These are phyloP conservation scores for Spilogale gracilis DNA, from an alignment of 2,113 vertebrate genomes.

Conservation along the genomic window DNA sequence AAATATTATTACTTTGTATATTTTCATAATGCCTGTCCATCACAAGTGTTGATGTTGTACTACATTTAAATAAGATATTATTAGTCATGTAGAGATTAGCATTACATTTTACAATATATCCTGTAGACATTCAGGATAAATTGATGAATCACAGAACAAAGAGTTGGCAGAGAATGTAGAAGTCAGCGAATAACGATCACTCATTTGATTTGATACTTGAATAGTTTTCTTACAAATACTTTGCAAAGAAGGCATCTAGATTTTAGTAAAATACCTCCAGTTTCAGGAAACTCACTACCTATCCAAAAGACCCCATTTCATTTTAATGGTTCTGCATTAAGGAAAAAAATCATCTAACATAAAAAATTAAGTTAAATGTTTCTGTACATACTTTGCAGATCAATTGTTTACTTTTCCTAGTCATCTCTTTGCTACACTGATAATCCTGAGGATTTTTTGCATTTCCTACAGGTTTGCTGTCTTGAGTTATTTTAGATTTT, in stretches of 20 bases:
- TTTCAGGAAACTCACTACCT: neutral
- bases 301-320: neutral
- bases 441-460: neutral
- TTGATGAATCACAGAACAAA: neutral
- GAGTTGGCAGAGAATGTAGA: neutral
- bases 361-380: constrained; percentile 44
- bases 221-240: neutral
- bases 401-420: constrained; percentile 18
- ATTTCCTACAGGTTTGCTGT: constrained; percentile 40
- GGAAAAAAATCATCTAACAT: neutral
- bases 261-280: neutral
- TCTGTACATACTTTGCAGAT: neutral
- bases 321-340: neutral
- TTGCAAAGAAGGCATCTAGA: neutral
- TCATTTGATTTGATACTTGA: neutral
- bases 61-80: neutral
- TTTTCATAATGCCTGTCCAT: constrained; percentile 40
- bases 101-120: neutral
- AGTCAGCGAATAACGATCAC: neutral
- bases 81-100: neutral
- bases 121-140: neutral
- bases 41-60: neutral
- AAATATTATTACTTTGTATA: constrained; percentile 55
- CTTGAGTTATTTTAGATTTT: constrained; percentile 52
- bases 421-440: neutral